Conservation (phyloP, 1,140 invertebrate species). For the Coelopa frigida region DNA sequence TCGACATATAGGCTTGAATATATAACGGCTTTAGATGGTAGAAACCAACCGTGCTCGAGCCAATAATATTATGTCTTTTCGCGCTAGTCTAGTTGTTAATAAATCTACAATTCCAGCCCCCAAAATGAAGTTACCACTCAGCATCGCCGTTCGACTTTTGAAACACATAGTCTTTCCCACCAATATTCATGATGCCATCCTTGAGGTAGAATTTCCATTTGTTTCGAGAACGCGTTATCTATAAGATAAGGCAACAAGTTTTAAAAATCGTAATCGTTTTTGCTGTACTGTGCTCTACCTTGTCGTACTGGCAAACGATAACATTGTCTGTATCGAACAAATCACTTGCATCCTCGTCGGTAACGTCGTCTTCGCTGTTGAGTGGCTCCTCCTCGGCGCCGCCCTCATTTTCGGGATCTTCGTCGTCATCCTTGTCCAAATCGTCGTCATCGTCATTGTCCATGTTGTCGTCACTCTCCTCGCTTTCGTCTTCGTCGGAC, state of each 20-base stretch:
- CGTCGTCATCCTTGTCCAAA: conserved; percentile 69
- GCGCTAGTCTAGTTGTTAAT: too few relatives aligned
- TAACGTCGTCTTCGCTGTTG: conserved; percentile 94
- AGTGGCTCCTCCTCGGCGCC: conserved; percentile 86
- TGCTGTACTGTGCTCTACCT: conserved; percentile 56
- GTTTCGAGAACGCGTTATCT: conserved; percentile 94
- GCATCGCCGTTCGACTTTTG: conserved; percentile 98
- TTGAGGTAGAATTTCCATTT: conserved; percentile 99
- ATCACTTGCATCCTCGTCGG: conserved; percentile 91
- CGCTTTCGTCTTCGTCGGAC: conserved; percentile 65
- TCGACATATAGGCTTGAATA: too few relatives aligned
- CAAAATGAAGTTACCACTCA: conserved; percentile 98
- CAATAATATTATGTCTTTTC: too few relatives aligned
- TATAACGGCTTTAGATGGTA: too few relatives aligned
- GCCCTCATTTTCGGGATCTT: conserved; percentile 62
- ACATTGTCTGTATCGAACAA: conserved; percentile 98
- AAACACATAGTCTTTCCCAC: conserved; percentile 97
- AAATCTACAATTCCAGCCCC: too few relatives aligned
- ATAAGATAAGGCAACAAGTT: too few relatives aligned
- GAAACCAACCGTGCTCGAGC: too few relatives aligned
- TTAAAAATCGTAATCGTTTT: conserved; percentile 1
- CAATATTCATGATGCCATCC: conserved; percentile 99
- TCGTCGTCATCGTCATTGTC: conserved; percentile 65
- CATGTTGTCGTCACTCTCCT: conserved; percentile 60
- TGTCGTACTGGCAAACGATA: conserved; percentile 99